phyloP scores from a whole-genome alignment of 2,113 vertebrate genomes.

The Ellobius talpinus region DNA sequence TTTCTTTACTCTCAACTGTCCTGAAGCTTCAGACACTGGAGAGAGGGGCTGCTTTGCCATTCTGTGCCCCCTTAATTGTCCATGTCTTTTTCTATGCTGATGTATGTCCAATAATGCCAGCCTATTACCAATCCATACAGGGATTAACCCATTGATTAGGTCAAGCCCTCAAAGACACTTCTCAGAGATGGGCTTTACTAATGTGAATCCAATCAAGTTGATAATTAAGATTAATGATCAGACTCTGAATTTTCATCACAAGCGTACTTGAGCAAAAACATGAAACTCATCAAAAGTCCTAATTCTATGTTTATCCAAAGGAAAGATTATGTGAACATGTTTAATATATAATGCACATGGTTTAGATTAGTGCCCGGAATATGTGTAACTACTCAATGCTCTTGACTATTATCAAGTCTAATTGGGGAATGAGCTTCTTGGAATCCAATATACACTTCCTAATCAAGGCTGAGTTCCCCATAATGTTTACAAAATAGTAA shows the following conservation, averaged over 20 bases:
- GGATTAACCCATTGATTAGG: background rate
- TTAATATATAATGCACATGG: no score
- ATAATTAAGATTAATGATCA: background rate
- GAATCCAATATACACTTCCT: background rate
- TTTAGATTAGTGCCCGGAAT: background rate
- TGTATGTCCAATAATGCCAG: background rate
- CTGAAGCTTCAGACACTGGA: background rate
- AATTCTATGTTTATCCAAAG: background rate
- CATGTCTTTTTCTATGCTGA: background rate
- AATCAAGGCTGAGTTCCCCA: background rate
- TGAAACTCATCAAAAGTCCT: conserved; percentile 35
- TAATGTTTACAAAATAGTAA: background rate
- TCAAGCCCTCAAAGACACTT: background rate
- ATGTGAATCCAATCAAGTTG: background rate
- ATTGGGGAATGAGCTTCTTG: background rate
- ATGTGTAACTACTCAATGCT: background rate
- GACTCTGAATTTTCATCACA: background rate
- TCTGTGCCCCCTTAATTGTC: background rate
- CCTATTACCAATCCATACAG: background rate
- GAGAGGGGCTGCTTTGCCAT: no score
- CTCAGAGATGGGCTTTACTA: background rate
- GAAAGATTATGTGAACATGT: background rate
- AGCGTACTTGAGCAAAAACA: background rate
- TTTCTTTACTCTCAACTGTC: background rate
- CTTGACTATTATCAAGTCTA: background rate